A percentile compares a stretch with the other conserved stretches of the same genome.
These are phyloP conservation scores for Linepithema humile DNA, from an alignment of 1,140 invertebrate species.

Conservation along the genomic window DNA sequence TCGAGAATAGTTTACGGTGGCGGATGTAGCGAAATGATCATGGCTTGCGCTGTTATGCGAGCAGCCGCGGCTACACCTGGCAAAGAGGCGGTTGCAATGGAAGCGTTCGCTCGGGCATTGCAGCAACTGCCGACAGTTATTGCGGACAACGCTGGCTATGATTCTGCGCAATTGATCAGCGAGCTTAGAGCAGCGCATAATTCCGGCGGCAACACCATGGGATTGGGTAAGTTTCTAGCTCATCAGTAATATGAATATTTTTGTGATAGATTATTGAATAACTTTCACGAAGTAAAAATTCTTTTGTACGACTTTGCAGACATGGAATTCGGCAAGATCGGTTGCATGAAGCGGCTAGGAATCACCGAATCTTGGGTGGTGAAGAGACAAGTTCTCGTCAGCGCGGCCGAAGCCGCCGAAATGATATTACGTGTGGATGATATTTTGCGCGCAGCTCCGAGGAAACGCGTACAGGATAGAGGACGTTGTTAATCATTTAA, in stretches of 20 bases:
- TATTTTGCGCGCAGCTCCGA: conserved; percentile 97
- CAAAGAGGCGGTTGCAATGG: conserved; percentile 99
- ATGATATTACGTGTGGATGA: conserved; percentile 99
- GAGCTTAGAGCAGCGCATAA: conserved; percentile 96
- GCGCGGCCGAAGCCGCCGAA: conserved; percentile 98
- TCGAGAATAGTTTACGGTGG: conserved; percentile 96
- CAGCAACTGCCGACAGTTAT: conserved; percentile 96
- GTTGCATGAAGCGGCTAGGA: conserved; percentile 94
- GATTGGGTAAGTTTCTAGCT: conserved; percentile 89
- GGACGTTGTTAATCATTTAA: conserved; percentile 90
- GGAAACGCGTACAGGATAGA: conserved; percentile 94
- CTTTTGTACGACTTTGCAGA: conserved; percentile 84
- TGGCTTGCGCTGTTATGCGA: conserved; percentile 95
- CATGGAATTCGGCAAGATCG: conserved; percentile 94
- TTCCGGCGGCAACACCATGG: conserved; percentile 89
- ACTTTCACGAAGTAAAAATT: conserved; percentile 6
- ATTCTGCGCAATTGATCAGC: conserved; percentile 97
- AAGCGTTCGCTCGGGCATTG: conserved; percentile 96
- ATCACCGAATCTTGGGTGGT: conserved; percentile 99
- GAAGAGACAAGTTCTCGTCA: conserved; percentile 97
- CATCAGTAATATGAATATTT: not conserved
- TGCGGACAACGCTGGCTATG: conserved; percentile 99
- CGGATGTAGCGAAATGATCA: conserved; percentile 97
- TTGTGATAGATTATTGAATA: not conserved
- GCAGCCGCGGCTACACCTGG: conserved; percentile 96